Base-by-base conservation (phyloP, 2,113 vertebrate genomes). In the Halcyon senegalensis region DNA sequence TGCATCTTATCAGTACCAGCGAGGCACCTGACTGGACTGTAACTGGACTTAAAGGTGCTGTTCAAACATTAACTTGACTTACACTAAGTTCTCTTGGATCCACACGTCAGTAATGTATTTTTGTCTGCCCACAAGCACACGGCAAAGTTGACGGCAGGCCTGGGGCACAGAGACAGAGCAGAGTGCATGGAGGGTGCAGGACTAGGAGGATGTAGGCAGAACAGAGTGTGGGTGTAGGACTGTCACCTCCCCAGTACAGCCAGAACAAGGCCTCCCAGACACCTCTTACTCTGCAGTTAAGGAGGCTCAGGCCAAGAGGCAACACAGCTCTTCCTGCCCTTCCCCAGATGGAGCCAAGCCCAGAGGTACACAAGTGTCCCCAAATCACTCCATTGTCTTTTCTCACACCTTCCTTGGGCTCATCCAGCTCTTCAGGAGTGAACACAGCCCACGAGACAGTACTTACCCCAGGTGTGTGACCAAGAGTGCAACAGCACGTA, bases 391-490 rank as follows among this genome's bases (percentile, higher is more conserved):
- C 16, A 13, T 1, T 6, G 10, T 27, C 46, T 73, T 41, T 76
- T 28, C 48, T 77, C 48, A 63, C 19, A 43, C 37, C 13, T 72
- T 85, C 59, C 75, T 63, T 2, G 1, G 69, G 63, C 44, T 75
- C 25, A 30, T 14, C 11, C 56, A 75, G 39, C 44, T 89, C 73
- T 70, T 3, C 2, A 66, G 41, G 39, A 35, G 18, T 35, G 31
- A 44, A 3, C 2, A 0, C 27, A 55, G 8, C n/a, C n/a, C 31
- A 14, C 0, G 2, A 44, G 51, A 70, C 50, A 37, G 18, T 1
- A 6, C 58, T 82, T 11, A 58, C 10, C 27, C 56, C 56, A 66
- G 28, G 7, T 3, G 2, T 16, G 23, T 7, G 10, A 60, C 46
- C 19, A 8, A 70, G 19, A 75, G 11, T 1, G 3, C 39, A 58